Percentiles rank a stretch among this genome's conserved stretches.
Conservation (phyloP, 2,888 invertebrate species). For the Blera fallax region DNA sequence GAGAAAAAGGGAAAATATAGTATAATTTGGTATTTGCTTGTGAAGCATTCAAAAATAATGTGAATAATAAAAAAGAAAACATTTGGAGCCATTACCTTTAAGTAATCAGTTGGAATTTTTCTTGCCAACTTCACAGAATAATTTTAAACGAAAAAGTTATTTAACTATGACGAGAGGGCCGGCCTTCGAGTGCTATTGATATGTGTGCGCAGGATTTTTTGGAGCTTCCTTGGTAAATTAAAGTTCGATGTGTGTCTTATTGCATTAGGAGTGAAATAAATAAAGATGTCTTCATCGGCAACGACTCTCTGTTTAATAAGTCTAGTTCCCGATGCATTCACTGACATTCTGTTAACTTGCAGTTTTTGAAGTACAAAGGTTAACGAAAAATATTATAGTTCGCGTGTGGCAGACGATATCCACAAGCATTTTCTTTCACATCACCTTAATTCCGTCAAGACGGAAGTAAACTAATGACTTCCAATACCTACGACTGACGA, state of each 20-base stretch:
- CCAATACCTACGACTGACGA: too few relatives aligned
- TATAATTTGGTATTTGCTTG: neutral
- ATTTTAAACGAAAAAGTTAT: neutral
- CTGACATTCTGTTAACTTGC: too few relatives aligned
- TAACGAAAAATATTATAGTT: too few relatives aligned
- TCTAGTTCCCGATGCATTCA: too few relatives aligned
- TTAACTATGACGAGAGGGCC: neutral
- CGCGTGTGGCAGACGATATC: too few relatives aligned
- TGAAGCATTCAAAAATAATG: neutral
- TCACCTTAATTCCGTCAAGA: too few relatives aligned
- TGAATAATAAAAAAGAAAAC: neutral
- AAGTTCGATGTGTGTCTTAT: neutral
- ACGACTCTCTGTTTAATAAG: too few relatives aligned
- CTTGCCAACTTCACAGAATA: neutral
- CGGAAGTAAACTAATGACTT: too few relatives aligned
- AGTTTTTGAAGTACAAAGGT: too few relatives aligned
- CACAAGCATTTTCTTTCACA: too few relatives aligned
- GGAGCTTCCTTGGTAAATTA: neutral
- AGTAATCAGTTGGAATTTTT: neutral
- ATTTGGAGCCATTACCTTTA: slow-evolving; percentile 41
- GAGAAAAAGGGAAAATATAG: slow-evolving; percentile 53
- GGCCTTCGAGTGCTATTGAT: neutral
- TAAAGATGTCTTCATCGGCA: too few relatives aligned
- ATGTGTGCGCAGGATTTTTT: neutral
- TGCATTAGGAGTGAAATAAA: too few relatives aligned